A percentile compares a stretch with the other conserved stretches of the same genome.
These are phyloP conservation scores for Philaethria dido DNA, from an alignment of 2,888 invertebrate genomes.

Conservation along the genomic window DNA sequence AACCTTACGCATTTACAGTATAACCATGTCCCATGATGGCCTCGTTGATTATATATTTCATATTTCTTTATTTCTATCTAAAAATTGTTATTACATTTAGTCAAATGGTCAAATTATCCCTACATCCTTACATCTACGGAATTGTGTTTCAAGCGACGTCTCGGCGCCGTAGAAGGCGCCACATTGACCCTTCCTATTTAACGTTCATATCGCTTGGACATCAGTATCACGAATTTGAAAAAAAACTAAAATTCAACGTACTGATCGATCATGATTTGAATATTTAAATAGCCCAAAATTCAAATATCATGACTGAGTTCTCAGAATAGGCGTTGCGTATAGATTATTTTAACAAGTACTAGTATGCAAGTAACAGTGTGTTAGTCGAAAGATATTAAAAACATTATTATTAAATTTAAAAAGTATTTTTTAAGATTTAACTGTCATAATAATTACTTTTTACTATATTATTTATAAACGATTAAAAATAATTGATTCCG, in stretches of 20 bases:
- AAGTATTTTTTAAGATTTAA: too few relatives aligned
- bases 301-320: not conserved
- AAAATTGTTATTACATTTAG: not conserved
- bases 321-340: not conserved
- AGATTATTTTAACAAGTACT: not conserved
- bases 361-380: not conserved
- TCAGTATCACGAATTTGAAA: conserved; percentile 42
- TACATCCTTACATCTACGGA: conserved; percentile 44
- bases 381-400: too few relatives aligned
- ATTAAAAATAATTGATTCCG: not conserved
- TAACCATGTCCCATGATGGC: too few relatives aligned
- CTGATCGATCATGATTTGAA: conserved; percentile 27
- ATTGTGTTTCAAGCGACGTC: conserved; percentile 59
- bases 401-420: not conserved
- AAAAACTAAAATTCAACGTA: conserved; percentile 19
- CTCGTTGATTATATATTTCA: too few relatives aligned
- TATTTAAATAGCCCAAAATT: conserved; percentile 18
- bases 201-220: conserved; percentile 42
- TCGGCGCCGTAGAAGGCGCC: conserved; percentile 63
- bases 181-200: conserved; percentile 54
- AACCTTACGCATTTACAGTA: too few relatives aligned
- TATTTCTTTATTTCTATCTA: not conserved
- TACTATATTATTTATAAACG: not conserved
- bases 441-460: not conserved
- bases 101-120: conserved; percentile 27